Base-by-base conservation (phyloP, 2,113 vertebrate genomes). In the Anoura caudifer region DNA sequence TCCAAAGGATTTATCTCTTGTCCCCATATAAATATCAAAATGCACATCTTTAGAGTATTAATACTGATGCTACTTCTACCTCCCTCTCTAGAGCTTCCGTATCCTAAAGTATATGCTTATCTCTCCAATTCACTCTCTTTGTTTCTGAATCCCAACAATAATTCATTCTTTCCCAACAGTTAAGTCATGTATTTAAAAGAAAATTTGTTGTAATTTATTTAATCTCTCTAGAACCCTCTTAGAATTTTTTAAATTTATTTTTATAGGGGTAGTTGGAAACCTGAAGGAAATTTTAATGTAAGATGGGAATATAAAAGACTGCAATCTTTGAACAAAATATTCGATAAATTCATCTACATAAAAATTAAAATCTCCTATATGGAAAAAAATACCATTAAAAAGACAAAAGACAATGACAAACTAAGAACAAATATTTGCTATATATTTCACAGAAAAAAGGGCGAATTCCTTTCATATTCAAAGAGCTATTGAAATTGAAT, bases 401-500 rank as follows among this genome's bases (percentile, higher is more conserved):
- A 87, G 52, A 13, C 56, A 94, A 8, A 80, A 70, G 24, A 81
- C 24, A 92, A 96, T 90, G 69, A 80, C 22, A 91, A 47, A 47
- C 47, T 11, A 85, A 61, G 47, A 84, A 95, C 7, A 85, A 93
- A 73, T 63, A 84, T 76, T 95, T 90, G 20, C 67, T 89, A 28
- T 52, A 11, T 69, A 87, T 76, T 83, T 87, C 24, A 80, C 36
- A 97, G 84, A 89, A 97, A 72, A 65, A 54, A n/a, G 7, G 9
- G 5, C 77, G 75, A 41, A 70, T 87, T 95, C 92, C 63, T 94
- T 87, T 81, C 43, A 76, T 88, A 95, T 96, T 97, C 20, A 92
- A 95, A 43, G n/a, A 84, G 41, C 50, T 87, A 63, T 69, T 92
- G 95, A 96, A 91, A 87, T 83, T 94, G 56, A 84, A 41, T 81